Evolutionary conservation across 2,113 vertebrate species (phyloP).

Genomic region (Catharus fuscescens): DNA sequence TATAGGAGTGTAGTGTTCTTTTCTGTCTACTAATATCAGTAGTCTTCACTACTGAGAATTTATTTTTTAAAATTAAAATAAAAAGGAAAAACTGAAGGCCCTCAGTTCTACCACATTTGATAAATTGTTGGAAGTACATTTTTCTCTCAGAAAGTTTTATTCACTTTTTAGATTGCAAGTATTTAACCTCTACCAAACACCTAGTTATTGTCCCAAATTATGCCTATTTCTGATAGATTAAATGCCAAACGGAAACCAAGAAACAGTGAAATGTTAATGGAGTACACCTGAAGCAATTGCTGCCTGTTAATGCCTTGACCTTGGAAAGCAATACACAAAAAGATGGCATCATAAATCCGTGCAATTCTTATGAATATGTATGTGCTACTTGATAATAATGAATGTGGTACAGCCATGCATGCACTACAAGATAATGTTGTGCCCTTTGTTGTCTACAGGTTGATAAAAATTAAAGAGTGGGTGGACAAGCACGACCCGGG

Average conservation of each 20-base stretch:
- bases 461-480: conserved; percentile 99
- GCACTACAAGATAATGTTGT: conserved; percentile 87
- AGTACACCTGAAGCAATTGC: conserved; percentile 83
- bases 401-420: conserved; percentile 85
- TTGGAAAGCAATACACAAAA: conserved; percentile 86
- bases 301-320: conserved; percentile 82
- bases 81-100: background rate
- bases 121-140: background rate
- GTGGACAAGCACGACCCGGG: conserved; percentile 95
- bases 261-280: conserved; percentile 78
- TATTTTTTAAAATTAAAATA: background rate
- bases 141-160: conserved; percentile 19
- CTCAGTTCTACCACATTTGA: background rate
- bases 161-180: conserved; percentile 41
- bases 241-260: conserved; percentile 73
- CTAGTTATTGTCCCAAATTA: conserved; percentile 63
- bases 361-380: conserved; percentile 89
- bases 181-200: conserved; percentile 57
- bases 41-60: background rate
- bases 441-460: conserved; percentile 87
- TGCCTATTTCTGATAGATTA: conserved; percentile 62
- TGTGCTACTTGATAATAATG: conserved; percentile 85
- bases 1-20: background rate
- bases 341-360: conserved; percentile 85
- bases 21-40: background rate